These are phyloP conservation scores for Sicus ferrugineus DNA, from an alignment of 2,888 invertebrate genomes.

Conservation along the genomic window DNA sequence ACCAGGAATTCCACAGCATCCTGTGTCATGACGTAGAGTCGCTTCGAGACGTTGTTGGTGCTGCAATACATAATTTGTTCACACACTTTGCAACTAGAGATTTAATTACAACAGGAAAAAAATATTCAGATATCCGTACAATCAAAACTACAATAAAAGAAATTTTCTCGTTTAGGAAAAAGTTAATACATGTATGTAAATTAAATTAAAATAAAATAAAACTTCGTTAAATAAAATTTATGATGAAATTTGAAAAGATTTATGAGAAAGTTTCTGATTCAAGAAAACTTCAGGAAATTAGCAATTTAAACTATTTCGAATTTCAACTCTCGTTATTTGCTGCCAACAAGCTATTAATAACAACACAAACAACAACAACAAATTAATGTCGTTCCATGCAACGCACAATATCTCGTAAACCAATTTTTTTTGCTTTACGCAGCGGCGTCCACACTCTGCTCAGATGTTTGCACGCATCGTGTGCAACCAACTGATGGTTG, in stretches of 20 bases:
- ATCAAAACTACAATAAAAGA: too few species aligned
- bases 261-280: too few species aligned
- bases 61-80: conserved; percentile 46
- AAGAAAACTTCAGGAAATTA: too few species aligned
- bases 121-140: too few species aligned
- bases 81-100: too few species aligned
- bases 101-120: not conserved
- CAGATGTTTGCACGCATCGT: not conserved
- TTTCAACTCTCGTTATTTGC: too few species aligned
- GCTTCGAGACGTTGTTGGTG: conserved; percentile 54
- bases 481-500: not conserved
- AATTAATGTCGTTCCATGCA: not conserved
- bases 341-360: not conserved
- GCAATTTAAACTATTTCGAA: too few species aligned
- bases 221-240: too few species aligned
- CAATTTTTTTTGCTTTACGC: not conserved
- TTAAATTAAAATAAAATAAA: not conserved
- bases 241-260: too few species aligned
- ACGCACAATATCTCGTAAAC: too few species aligned
- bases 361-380: not conserved
- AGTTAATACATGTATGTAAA: not conserved
- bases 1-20: conserved; percentile 55
- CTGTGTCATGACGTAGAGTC: conserved; percentile 53
- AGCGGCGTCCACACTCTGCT: not conserved
- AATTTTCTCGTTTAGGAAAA: too few species aligned